Conservation (phyloP, 2,113 vertebrate species). For the Motacilla tschutschensis region DNA sequence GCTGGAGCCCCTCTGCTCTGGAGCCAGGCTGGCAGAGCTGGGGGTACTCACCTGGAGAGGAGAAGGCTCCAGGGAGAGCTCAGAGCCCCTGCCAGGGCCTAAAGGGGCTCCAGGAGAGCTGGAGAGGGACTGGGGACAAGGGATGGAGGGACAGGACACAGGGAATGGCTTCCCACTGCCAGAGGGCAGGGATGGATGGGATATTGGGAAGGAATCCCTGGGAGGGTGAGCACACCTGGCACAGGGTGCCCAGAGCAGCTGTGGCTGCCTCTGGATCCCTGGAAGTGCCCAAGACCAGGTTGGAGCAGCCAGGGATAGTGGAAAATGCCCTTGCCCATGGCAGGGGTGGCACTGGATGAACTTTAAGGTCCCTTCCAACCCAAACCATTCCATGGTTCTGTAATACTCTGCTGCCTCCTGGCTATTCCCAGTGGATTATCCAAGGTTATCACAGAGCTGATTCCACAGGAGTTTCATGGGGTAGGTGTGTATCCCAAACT, state of each 20-base stretch:
- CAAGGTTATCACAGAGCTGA: not conserved
- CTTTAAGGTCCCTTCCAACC: not conserved
- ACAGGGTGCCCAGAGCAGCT: not conserved
- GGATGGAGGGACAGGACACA: not conserved
- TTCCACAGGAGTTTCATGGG: not conserved
- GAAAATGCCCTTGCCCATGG: not conserved
- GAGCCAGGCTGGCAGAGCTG: not conserved
- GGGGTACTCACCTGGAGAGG: not conserved
- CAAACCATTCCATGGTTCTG: not conserved
- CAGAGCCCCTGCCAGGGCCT: not conserved
- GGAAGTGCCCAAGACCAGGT: not conserved
- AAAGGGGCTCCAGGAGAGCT: not conserved
- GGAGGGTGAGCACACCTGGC: not conserved
- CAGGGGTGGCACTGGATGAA: accelerated
- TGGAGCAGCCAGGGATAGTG: not conserved
- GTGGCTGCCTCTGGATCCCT: not conserved
- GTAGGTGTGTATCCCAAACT: not conserved
- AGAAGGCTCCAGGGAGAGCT: not conserved
- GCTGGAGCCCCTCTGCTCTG: not conserved
- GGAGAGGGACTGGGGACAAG: not conserved
- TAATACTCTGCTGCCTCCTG: no score
- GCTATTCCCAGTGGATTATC: not conserved
- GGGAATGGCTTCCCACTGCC: not conserved
- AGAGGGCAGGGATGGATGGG: not conserved
- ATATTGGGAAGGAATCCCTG: not conserved